A percentile compares a stretch with the other conserved stretches of the same genome.
These are phyloP conservation scores for Monoplex corrugatus DNA, from an alignment of 2,888 invertebrate genomes.

Conservation along the genomic window DNA sequence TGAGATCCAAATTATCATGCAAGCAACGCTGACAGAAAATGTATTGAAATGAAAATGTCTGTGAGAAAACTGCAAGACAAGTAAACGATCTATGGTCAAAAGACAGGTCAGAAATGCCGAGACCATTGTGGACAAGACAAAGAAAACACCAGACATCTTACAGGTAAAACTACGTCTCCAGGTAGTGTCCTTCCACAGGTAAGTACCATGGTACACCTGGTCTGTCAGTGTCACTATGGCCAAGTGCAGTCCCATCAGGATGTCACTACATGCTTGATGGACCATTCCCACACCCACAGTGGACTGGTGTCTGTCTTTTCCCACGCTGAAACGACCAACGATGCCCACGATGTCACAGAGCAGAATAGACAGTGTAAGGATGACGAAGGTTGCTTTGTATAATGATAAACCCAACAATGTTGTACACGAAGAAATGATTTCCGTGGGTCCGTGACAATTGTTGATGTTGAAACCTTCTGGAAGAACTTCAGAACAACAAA, in stretches of 20 bases:
- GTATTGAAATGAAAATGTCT: neutral
- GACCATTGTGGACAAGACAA: neutral
- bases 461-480: neutral
- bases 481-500: neutral
- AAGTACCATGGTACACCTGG: neutral
- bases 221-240: neutral
- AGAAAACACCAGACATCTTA: neutral
- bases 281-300: neutral
- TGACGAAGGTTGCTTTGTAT: neutral
- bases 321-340: neutral
- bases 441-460: neutral
- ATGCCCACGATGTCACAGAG: neutral
- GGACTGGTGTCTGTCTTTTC: neutral
- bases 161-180: neutral
- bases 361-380: neutral
- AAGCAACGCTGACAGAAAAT: neutral
- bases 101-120: neutral
- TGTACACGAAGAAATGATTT: neutral
- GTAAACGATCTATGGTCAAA: neutral
- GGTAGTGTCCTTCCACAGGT: neutral
- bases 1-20: neutral
- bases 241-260: neutral
- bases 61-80: neutral
- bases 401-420: neutral
- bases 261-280: neutral